A percentile compares a stretch with the other conserved stretches of the same genome.
Evolutionary conservation across 2,888 invertebrate species (phyloP).

Genomic region (Gisinianus flammeolus): DNA sequence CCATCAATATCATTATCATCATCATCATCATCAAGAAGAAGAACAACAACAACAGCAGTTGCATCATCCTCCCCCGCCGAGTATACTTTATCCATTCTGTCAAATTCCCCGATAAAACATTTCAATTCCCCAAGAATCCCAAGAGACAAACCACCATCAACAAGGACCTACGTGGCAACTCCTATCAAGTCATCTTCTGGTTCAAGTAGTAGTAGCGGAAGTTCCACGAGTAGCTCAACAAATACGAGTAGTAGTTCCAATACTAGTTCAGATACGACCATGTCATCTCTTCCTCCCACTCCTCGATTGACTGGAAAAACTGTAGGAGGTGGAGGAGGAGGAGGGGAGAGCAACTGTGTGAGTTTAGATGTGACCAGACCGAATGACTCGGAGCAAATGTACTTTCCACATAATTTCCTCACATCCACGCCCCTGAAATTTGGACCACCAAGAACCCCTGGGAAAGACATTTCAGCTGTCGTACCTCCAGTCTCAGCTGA

Average conservation of each 20-base stretch:
- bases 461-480: slow-evolving; percentile 15
- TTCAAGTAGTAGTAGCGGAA: neutral
- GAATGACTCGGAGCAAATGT: neutral
- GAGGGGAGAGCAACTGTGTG: slow-evolving; percentile 12
- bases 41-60: too few relatives aligned
- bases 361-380: neutral
- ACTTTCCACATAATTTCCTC: neutral
- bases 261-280: slow-evolving; percentile 29
- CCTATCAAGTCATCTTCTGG: neutral
- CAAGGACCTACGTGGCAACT: neutral
- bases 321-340: too few relatives aligned
- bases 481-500: neutral
- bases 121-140: too few relatives aligned
- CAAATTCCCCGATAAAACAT: neutral
- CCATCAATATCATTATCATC: neutral
- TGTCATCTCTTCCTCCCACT: slow-evolving; percentile 18
- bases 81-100: neutral
- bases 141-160: neutral
- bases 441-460: slow-evolving; percentile 35
- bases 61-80: neutral
- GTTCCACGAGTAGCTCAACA: neutral
- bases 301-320: slow-evolving; percentile 14
- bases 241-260: neutral
- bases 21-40: too few relatives aligned
- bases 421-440: slow-evolving; percentile 20